These are phyloP conservation scores for Melanotaenia pygmaea DNA, from an alignment of 2,797 vertebrate species.

Conservation along the genomic window DNA sequence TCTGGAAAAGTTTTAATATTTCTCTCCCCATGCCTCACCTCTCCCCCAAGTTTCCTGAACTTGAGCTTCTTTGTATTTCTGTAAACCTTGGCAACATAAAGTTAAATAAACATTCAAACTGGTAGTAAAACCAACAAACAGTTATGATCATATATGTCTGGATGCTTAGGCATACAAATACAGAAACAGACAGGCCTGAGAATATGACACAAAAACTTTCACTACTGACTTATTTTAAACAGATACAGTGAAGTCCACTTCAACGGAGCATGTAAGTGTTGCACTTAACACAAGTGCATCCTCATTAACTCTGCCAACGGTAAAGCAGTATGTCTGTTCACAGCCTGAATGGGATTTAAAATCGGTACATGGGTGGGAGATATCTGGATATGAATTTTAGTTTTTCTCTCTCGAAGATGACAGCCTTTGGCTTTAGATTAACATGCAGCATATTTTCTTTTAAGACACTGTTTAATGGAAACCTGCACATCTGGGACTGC, in stretches of 20 bases:
- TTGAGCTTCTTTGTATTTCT: not conserved
- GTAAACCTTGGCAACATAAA: not conserved
- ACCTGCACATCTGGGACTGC: conserved; percentile 67
- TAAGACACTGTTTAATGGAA: conserved; percentile 9
- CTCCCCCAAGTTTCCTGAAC: not conserved
- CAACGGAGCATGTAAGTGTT: not conserved
- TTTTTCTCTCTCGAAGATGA: conserved; percentile 30
- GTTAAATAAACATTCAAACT: not conserved
- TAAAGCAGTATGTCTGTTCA: not conserved
- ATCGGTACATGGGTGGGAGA: conserved; percentile 38
- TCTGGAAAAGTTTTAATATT: not conserved
- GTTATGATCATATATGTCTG: not conserved
- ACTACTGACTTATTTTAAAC: not conserved
- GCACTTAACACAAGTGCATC: not conserved
- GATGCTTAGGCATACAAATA: not conserved
- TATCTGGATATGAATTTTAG: conserved; percentile 54
- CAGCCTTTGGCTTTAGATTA: conserved; percentile 21
- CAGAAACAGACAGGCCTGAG: not conserved
- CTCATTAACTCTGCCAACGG: not conserved
- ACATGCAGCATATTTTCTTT: conserved; percentile 34
- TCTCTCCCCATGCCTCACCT: not conserved
- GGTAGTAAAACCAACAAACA: not conserved
- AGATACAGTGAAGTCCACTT: not conserved
- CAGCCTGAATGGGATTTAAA: not conserved
- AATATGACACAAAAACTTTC: not conserved